Evolutionary conservation across 2,888 invertebrate species (phyloP), one percentile per base, ranked within the genome.

Genomic region (Argyresthia albistria): DNA sequence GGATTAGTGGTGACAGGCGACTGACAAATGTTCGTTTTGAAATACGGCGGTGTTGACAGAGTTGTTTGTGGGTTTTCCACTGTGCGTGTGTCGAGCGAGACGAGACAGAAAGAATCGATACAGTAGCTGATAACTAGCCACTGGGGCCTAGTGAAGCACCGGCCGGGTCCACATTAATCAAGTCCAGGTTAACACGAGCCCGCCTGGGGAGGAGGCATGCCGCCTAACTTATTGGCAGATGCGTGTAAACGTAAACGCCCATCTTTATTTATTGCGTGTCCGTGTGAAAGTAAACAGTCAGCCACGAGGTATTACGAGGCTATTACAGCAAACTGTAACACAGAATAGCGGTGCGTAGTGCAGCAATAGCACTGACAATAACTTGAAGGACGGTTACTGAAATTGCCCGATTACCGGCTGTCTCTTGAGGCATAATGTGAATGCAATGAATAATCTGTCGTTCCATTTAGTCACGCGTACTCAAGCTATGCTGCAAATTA

Each of bases 1-100:
- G 43, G 50, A 50, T 50, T 50, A 43, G 42, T 43, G 42, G 42
- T 25, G 50, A 50, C 43, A 49, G 50, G n/a, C 35, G 42, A 42
- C 10, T 43, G 43, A 50, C 43, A 35, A 50, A 50, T 35, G 50
- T 16, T n/a, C 49, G 37, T 11, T 16, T 16, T 43, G 15, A 50
- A 50, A 50, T 43, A 43, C 2, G 37, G 37, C 9, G 37, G 8
- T 37, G 36, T 35, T n/a, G 35, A 50, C 42, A 50, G 50, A 43
- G 25, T 43, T 50, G 43, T 42, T 49, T 35, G n/a, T n/a, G 39
- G 14, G 9, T 11, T 39, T n/a, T 37, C 37, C 9, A 35, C 6
- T 35, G 46, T n/a, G 46, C 25, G n/a, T 25, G 6, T 25, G 25
- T 25, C 25, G 25, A n/a, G n/a, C n/a, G 43, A 12, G n/a, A 12